Evolutionary conservation across 2,888 invertebrate species (phyloP), one percentile per base, ranked within the genome.

Genomic region (Caenorhabditis zanzibari): DNA sequence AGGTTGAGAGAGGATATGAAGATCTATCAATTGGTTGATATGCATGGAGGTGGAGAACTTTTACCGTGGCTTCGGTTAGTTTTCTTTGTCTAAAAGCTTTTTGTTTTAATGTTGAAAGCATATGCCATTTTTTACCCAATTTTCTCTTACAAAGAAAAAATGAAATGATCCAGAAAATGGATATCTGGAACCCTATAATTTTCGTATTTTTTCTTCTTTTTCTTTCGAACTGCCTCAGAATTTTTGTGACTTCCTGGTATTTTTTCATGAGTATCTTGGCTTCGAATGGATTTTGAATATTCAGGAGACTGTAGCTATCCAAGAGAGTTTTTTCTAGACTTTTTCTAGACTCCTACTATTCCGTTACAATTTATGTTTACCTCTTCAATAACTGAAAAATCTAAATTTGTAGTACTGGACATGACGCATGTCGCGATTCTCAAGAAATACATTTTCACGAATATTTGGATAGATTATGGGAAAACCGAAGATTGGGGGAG

Each of bases 41-140:
- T 97, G 73, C 97, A 97, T 95, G 96, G 97, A 86, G 96, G 96
- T 32, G 98, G 97, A 73, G 94, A 96, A n/a, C 93, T 97, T 28
- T 96, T 97, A 10, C 96, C 97, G 91, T 95, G 87, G 87, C 54
- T 87, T 35, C 66, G 85, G 87, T 85, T 38, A 56, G 68, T 32
- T 61, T n/a, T 5, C 12, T 54, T 26, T 26, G 9, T 4, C 10
- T 32, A 32, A 32, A 32, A 32, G 49, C 2, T 54, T 24, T 24
- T 26, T 12, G 14, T 19, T 19, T 47, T 47, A 1, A n/a, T n/a
- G n/a, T n/a, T n/a, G n/a, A n/a, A n/a, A n/a, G 47, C 9, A n/a
- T 47, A 47, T 5, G 14, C n/a, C n/a, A 52, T 1, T 52, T 54
- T 54, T 35, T 28, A 1, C 52, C 12, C 26, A 0, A 4, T 22